These are phyloP conservation scores for Centropus unirufus DNA, from an alignment of 2,113 vertebrate genomes.

Conservation along the genomic window DNA sequence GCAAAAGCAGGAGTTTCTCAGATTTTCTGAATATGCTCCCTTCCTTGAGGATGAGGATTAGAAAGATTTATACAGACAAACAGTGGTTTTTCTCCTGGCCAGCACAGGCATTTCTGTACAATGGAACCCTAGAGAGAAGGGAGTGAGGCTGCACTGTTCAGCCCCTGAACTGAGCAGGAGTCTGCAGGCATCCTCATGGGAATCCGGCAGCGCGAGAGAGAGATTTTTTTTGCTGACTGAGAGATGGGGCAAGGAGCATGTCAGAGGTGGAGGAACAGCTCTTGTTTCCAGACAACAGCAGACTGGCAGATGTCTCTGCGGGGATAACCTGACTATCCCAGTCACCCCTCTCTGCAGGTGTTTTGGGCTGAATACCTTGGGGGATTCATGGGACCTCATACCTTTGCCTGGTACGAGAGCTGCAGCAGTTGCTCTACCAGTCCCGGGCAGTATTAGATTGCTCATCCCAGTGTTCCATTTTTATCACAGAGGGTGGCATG, in stretches of 20 bases:
- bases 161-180: background rate
- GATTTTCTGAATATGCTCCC: background rate
- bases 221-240: background rate
- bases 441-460: background rate
- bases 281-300: background rate
- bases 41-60: background rate
- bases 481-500: background rate
- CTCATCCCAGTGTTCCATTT: background rate
- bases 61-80: background rate
- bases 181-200: background rate
- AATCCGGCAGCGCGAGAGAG: background rate
- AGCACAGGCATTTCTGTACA: background rate
- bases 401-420: background rate
- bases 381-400: background rate
- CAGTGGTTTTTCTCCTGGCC: background rate
- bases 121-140: background rate
- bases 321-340: background rate
- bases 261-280: background rate
- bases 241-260: background rate
- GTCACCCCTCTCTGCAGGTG: background rate
- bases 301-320: background rate
- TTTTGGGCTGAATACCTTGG: background rate
- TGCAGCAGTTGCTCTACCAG: background rate
- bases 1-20: background rate
- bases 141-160: background rate